Conservation (phyloP, 2,888 invertebrate genomes). For the Melangyna quadrimaculata region DNA sequence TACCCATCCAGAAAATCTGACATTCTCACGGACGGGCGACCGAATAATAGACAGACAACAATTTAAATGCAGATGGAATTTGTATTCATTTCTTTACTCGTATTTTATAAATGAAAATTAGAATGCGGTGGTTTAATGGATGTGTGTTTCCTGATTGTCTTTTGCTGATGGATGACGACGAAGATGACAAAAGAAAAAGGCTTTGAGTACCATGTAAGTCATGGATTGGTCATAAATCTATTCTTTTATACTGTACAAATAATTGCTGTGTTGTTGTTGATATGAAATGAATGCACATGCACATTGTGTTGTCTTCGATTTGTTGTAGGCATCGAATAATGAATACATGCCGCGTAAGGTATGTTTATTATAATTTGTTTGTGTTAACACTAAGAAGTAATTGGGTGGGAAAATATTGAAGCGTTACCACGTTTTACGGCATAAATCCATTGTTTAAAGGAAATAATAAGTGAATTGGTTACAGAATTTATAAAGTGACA, state of each 20-base stretch:
- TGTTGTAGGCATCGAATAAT: too few species aligned
- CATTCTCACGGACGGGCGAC: slow-evolving; percentile 2
- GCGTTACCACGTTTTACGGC: too few species aligned
- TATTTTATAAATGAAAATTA: slow-evolving; percentile 16
- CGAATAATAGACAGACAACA: background rate
- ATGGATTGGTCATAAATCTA: slow-evolving; percentile 43
- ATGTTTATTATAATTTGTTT: background rate
- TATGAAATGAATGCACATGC: background rate
- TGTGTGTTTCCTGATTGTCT: slow-evolving; percentile 51
- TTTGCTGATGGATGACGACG: slow-evolving; percentile 4
- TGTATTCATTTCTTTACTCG: background rate
- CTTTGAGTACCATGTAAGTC: slow-evolving; percentile 27
- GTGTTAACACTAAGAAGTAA: background rate
- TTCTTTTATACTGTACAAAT: too few species aligned
- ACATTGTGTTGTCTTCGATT: background rate
- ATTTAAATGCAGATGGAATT: slow-evolving; percentile 10
- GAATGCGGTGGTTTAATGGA: slow-evolving; percentile 22
- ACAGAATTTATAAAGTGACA: too few species aligned
- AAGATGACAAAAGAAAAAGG: slow-evolving; percentile 5
- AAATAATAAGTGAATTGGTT: too few species aligned
- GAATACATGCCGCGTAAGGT: background rate
- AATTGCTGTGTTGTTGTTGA: too few species aligned
- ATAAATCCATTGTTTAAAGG: too few species aligned
- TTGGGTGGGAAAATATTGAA: background rate
- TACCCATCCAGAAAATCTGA: background rate